Percentiles rank a stretch among this genome's conserved stretches.
Evolutionary conservation across 2,888 invertebrate species (phyloP).

Genomic region (Gari tellinella): DNA sequence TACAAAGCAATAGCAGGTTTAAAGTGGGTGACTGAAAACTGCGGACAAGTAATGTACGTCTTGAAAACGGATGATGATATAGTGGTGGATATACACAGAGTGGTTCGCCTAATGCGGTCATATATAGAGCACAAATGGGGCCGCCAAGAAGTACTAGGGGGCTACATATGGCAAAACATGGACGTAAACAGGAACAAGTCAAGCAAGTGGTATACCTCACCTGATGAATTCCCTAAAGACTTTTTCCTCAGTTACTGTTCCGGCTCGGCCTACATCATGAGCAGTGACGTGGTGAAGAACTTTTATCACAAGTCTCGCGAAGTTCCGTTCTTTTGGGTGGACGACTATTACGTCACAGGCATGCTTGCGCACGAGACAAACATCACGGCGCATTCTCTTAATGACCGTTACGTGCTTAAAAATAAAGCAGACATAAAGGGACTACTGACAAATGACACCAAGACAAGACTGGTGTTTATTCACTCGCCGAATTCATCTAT

Average conservation of each 20-base stretch:
- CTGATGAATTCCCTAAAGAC: conserved; percentile 81
- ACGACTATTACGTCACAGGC: conserved; percentile 94
- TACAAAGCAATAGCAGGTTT: conserved; percentile 84
- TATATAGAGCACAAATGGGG: conserved; percentile 59
- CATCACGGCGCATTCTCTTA: conserved; percentile 69
- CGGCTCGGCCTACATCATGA: conserved; percentile 86
- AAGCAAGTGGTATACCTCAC: conserved; percentile 84
- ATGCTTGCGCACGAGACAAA: conserved; percentile 85
- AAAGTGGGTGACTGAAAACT: conserved; percentile 83
- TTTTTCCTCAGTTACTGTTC: conserved; percentile 84
- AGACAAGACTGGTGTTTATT: conserved; percentile 55
- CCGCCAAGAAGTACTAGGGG: conserved; percentile 67
- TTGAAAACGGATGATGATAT: conserved; percentile 85
- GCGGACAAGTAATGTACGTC: conserved; percentile 80
- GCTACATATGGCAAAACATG: conserved; percentile 82
- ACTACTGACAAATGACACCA: conserved; percentile 40
- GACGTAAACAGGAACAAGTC: conserved; percentile 82
- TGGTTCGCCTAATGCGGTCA: conserved; percentile 62
- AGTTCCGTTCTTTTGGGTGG: conserved; percentile 93
- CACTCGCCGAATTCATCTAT: conserved; percentile 51
- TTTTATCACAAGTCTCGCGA: conserved; percentile 87
- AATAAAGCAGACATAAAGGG: conserved; percentile 41
- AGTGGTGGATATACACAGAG: conserved; percentile 85
- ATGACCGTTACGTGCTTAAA: conserved; percentile 75
- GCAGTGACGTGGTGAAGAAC: conserved; percentile 87